Percentiles rank a stretch among this genome's conserved stretches.
phyloP scores from a whole-genome alignment of 2,797 vertebrate genomes.

The Apodemus agrarius region DNA sequence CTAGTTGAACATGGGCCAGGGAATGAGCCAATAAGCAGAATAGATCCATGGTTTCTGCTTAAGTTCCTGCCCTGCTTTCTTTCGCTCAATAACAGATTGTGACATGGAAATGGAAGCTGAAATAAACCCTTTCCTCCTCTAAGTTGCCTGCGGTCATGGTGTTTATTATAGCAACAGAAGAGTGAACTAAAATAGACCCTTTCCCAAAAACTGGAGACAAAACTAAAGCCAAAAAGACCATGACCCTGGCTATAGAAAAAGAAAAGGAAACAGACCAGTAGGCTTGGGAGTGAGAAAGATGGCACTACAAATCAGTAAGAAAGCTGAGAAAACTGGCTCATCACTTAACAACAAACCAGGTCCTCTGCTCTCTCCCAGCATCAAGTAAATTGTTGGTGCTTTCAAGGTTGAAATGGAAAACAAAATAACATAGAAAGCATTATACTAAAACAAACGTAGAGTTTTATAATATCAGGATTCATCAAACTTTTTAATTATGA shows the following conservation, averaged over 20 bases:
- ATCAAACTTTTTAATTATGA: slow-evolving; percentile 1
- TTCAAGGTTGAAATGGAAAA: neutral
- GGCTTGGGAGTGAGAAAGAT: neutral
- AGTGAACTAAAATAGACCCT: neutral
- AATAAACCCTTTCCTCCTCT: neutral
- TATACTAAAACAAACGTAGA: slow-evolving; percentile 27
- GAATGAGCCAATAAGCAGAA: neutral
- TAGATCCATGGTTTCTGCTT: neutral
- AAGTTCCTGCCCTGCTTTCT: neutral
- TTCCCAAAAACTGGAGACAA: neutral
- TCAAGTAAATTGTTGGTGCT: neutral
- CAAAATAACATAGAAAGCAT: neutral
- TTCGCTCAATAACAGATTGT: neutral
- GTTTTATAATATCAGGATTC: neutral
- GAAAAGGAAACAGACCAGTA: neutral
- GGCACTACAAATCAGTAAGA: neutral
- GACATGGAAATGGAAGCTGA: neutral
- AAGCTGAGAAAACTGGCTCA: neutral
- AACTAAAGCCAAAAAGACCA: neutral
- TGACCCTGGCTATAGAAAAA: neutral
- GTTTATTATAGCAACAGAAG: neutral
- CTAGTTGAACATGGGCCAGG: neutral
- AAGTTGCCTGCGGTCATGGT: neutral
- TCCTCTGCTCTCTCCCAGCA: neutral
- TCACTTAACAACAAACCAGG: neutral